These are phyloP conservation scores for Ceyx margarethae DNA, from an alignment of 2,113 vertebrate species.

Conservation along the genomic window DNA sequence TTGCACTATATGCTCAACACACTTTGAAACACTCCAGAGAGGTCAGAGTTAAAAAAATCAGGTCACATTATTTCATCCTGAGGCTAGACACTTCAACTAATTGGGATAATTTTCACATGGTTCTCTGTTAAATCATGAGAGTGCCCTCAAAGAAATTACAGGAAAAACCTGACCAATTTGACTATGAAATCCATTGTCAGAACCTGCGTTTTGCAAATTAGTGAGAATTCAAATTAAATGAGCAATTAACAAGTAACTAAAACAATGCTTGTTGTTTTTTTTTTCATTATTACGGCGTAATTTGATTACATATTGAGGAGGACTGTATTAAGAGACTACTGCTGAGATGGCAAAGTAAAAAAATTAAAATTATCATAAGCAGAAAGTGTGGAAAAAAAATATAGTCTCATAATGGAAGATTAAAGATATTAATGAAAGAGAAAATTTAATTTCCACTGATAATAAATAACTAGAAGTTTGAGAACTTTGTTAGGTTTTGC, in stretches of 20 bases:
- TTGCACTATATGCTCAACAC: neutral
- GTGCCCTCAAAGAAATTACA: slow-evolving; percentile 42
- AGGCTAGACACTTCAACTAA: slow-evolving; percentile 26
- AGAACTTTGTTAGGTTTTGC: neutral
- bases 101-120: slow-evolving; percentile 33
- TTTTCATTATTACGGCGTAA: neutral
- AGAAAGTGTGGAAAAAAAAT: neutral
- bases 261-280: neutral
- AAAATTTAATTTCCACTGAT: neutral
- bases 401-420: neutral
- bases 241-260: slow-evolving; percentile 10
- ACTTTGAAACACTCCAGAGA: slow-evolving; percentile 10
- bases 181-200: neutral
- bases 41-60: slow-evolving; percentile 13
- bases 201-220: slow-evolving; percentile 12
- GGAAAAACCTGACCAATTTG: slow-evolving; percentile 47
- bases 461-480: neutral
- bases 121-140: slow-evolving; percentile 30
- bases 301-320: neutral
- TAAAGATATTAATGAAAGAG: neutral
- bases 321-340: neutral
- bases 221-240: neutral
- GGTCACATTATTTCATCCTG: slow-evolving; percentile 36
- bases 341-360: neutral
- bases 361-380: neutral